A percentile compares a stretch with the other conserved stretches of the same genome.
Conservation (phyloP, 2,113 vertebrate species). For the Mesitornis unicolor region DNA sequence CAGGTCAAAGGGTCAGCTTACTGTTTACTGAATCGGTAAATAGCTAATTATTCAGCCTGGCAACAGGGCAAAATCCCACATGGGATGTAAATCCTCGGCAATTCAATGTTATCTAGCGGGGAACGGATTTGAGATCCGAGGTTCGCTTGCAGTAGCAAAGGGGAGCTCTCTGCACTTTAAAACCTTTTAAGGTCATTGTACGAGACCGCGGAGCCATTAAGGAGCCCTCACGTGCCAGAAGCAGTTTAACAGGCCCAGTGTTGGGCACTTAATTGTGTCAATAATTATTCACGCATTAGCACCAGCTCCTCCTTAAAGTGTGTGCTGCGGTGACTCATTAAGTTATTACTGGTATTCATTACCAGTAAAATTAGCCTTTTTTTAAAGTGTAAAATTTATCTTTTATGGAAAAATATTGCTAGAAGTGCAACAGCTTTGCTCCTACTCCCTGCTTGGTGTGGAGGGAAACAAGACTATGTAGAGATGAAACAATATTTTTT, state of each 20-base stretch:
- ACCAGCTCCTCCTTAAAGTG: constrained; percentile 47
- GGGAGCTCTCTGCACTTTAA: not conserved
- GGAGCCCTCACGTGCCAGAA: constrained; percentile 50
- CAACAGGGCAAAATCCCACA: not conserved
- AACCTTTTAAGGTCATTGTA: constrained; percentile 21
- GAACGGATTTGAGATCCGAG: not conserved
- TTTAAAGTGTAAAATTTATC: constrained; percentile 41
- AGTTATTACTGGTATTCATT: constrained; percentile 66
- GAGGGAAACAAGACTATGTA: not conserved
- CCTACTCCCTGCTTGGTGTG: not conserved
- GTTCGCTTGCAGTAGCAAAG: not conserved
- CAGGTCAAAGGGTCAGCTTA: constrained; percentile 19
- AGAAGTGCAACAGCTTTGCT: constrained; percentile 19
- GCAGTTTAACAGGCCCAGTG: constrained; percentile 44
- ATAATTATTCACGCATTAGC: constrained; percentile 65
- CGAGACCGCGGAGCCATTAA: not conserved
- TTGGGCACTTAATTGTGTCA: constrained; percentile 58
- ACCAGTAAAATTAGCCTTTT: constrained; percentile 66
- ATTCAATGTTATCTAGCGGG: not conserved
- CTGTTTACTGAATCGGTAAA: constrained; percentile 18
- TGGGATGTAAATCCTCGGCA: not conserved
- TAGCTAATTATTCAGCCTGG: constrained; percentile 25
- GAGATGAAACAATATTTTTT: not conserved
- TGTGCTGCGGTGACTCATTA: constrained; percentile 56
- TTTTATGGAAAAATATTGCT: constrained; percentile 23